Percentiles rank a stretch among this genome's conserved stretches.
phyloP scores from a whole-genome alignment of 2,113 vertebrate species.

The Climacteris rufus region DNA sequence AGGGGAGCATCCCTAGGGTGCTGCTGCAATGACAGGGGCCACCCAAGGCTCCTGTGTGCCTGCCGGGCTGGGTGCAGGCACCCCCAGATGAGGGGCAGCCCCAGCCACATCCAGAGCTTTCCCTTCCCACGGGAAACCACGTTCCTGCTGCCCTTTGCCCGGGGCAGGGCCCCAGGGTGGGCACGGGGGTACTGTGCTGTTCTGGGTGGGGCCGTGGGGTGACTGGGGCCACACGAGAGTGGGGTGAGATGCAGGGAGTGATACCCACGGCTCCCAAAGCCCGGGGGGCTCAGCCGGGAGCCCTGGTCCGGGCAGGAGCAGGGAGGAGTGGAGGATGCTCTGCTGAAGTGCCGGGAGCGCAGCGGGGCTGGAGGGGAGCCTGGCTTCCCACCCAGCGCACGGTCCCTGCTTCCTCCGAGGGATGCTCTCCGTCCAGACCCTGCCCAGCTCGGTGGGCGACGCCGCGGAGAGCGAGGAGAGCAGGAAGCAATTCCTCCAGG shows the following conservation, averaged over 20 bases:
- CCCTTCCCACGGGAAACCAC: neutral
- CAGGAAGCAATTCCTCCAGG: constrained; percentile 32
- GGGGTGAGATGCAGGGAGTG: fast-evolving
- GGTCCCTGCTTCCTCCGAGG: neutral
- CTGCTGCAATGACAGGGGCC: neutral
- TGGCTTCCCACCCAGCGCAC: neutral
- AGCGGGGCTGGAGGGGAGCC: neutral
- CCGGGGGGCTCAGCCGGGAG: neutral
- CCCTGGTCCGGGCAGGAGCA: fast-evolving
- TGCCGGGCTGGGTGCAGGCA: neutral
- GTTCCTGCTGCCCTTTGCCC: neutral
- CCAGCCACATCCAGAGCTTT: neutral
- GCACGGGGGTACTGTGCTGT: fast-evolving
- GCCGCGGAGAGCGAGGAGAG: neutral
- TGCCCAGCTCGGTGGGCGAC: neutral
- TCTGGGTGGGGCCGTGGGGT: fast-evolving
- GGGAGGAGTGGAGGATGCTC: neutral
- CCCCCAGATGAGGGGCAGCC: neutral
- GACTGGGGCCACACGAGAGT: fast-evolving
- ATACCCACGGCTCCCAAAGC: neutral
- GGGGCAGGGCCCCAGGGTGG: neutral
- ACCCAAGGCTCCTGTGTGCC: neutral
- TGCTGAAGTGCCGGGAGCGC: neutral
- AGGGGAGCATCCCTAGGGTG: neutral
- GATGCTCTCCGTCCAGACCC: neutral